Conservation (phyloP, 2,888 invertebrate species). For the Chymomyza fuscimana region DNA sequence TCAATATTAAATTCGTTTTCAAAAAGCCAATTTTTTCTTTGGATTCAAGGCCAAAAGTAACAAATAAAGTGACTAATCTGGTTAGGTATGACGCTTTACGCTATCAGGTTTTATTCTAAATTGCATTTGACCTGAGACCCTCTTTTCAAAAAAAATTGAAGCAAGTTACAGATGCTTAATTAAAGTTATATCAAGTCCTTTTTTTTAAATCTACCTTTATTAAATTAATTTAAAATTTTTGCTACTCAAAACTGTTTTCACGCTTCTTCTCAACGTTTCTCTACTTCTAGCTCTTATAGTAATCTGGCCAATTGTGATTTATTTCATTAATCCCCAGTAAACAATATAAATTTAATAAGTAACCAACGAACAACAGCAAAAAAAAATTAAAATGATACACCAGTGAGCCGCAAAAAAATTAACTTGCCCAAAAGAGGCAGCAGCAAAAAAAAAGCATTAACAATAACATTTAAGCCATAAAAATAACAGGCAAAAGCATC, state of each 20-base stretch:
- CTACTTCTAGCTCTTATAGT: neutral
- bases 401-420: constrained; percentile 45
- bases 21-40: too few relatives aligned
- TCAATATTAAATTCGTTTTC: too few relatives aligned
- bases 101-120: too few relatives aligned
- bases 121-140: too few relatives aligned
- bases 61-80: too few relatives aligned
- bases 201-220: neutral
- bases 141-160: too few relatives aligned
- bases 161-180: too few relatives aligned
- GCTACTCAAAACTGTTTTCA: neutral
- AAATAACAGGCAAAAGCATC: constrained; percentile 49
- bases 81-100: too few relatives aligned
- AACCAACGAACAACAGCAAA: constrained; percentile 7
- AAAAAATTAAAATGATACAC: constrained; percentile 27
- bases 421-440: constrained; percentile 31
- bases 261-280: too few relatives aligned
- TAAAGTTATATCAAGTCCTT: too few relatives aligned
- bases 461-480: constrained; percentile 42
- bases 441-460: constrained; percentile 24
- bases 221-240: neutral
- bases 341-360: constrained; percentile 27
- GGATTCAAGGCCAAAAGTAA: too few relatives aligned
- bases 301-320: constrained; percentile 14
- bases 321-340: constrained; percentile 37